Conservation (phyloP, 2,797 vertebrate genomes). For the Loriculus beryllinus region DNA sequence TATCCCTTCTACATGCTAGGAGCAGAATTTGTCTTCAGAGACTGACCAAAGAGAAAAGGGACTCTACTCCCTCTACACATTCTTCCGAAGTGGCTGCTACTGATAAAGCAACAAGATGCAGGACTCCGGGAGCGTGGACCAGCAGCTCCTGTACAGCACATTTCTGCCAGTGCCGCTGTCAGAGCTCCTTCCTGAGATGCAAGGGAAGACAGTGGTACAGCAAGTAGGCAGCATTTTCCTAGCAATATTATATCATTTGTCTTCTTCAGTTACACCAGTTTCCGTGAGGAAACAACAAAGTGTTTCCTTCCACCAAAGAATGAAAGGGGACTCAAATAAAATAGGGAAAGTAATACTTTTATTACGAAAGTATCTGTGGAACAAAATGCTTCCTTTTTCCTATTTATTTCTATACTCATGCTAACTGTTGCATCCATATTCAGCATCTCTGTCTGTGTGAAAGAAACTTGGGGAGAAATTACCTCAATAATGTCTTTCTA, state of each 20-base stretch:
- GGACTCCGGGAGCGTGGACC: rapidly evolving
- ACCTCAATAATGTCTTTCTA: constrained; percentile 62
- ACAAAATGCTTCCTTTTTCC: not conserved
- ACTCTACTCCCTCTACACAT: not conserved
- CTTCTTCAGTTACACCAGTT: not conserved
- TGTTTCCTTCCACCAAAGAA: not conserved
- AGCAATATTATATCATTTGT: not conserved
- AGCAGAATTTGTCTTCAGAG: not conserved
- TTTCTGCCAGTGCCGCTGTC: rapidly evolving
- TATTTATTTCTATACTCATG: not conserved
- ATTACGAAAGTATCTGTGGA: not conserved
- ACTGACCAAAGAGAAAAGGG: not conserved
- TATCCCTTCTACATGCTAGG: not conserved
- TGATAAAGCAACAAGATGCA: not conserved
- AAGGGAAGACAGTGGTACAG: not conserved
- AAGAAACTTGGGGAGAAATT: constrained; percentile 57
- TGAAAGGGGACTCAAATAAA: not conserved
- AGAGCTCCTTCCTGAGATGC: not conserved
- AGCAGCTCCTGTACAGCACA: not conserved
- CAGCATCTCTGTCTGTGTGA: not conserved
- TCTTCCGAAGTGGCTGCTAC: not conserved
- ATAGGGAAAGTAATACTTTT: not conserved
- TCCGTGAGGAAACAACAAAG: not conserved
- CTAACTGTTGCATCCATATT: not conserved
- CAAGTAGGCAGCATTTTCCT: not conserved